Conservation (phyloP, 2,888 invertebrate species). For the Chymomyza procnemis region DNA sequence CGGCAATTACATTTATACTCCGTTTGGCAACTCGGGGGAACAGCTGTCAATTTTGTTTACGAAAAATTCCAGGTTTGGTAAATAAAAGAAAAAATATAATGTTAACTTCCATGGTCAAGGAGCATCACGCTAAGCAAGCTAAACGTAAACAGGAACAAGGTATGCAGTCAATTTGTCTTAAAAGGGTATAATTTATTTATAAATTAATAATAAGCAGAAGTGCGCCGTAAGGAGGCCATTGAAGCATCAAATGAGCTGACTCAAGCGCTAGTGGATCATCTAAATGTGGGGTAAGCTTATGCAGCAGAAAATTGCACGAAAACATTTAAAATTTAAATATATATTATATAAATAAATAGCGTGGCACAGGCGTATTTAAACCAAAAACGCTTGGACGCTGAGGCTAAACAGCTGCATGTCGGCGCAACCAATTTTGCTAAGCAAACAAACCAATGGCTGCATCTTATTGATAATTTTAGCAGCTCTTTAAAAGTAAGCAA, state of each 20-base stretch:
- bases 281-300: constrained; percentile 92
- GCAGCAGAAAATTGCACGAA: background rate
- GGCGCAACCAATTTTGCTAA: constrained; percentile 97
- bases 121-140: constrained; percentile 89
- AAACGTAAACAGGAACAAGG: constrained; percentile 90
- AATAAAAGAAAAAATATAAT: constrained; percentile 79
- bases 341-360: constrained; percentile 76
- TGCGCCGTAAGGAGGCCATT: constrained; percentile 94
- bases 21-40: background rate
- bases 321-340: background rate
- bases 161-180: constrained; percentile 66
- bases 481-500: constrained; percentile 85
- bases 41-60: constrained; percentile 24
- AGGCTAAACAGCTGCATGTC: constrained; percentile 95
- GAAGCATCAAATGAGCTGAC: constrained; percentile 95
- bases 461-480: constrained; percentile 91
- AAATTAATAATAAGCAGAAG: constrained; percentile 83
- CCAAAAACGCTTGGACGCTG: constrained; percentile 97
- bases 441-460: constrained; percentile 98
- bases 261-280: constrained; percentile 95
- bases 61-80: background rate
- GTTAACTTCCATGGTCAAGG: constrained; percentile 91
- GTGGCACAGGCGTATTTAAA: constrained; percentile 99
- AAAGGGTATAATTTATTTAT: background rate
- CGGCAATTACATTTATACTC: background rate